Evolutionary conservation across 2,888 invertebrate genomes (phyloP), one percentile per base, ranked within the genome.

Genomic region (Nomada lathburiana): DNA sequence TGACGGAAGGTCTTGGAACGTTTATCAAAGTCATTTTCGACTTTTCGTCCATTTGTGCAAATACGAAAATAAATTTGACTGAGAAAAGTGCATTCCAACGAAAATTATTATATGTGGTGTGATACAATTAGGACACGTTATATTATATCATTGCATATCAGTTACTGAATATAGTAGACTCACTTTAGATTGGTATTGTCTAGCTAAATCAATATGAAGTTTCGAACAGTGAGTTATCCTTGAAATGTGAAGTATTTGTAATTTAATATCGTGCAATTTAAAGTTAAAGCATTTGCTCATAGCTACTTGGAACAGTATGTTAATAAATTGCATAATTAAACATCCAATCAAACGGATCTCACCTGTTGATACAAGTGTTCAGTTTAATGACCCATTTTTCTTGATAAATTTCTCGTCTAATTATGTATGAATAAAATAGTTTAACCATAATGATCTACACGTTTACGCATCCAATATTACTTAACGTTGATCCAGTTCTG

Each of bases 11-110:
- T 42, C 36, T 67, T 50, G 20, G 47, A n/a, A 59, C 59, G n/a
- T 71, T 59, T 5, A 59, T 53, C 53, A 52, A 13, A 55, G 29
- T 57, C 64, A 50, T 18, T 57, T 36, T 20, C n/a, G n/a, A 63
- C 10, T 23, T 20, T 59, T 47, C 23, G 1, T 64, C 2, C n/a
- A 9, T 16, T 47, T 47, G 3, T 4, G 13, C 18, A 26, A n/a
- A 47, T n/a, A 16, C 4, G 57, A 59, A 59, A 18, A 67, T 5
- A 50, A 23, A 59, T 20, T 26, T 65, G 29, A 0, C 13, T 20
- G 7, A 29, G 13, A 11, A 47, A 10, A 23, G 42, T 16, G 16
- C 9, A 3, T 13, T 7, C 1, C 7, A 5, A 50, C 26, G 5
- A 16, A 29, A 16, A 18, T 16, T 26, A 13, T 57, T 26, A 3